These are phyloP conservation scores for Clostera curtula DNA, from an alignment of 2,888 invertebrate species.

Conservation along the genomic window DNA sequence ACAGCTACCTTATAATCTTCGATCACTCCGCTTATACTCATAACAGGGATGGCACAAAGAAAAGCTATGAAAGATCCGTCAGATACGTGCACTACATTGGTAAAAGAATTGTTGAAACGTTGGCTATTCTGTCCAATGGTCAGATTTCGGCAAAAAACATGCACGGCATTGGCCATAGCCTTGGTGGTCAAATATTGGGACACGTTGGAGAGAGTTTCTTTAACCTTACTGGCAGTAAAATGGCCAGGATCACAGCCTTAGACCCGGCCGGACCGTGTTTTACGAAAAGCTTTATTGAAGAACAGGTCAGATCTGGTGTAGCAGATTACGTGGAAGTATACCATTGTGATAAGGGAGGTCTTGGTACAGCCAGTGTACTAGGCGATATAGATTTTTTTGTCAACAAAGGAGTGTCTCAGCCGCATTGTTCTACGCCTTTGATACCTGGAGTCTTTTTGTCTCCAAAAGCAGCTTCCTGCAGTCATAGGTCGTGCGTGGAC, in stretches of 20 bases:
- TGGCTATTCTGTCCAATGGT: slow-evolving; percentile 33
- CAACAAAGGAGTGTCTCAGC: slow-evolving; percentile 74
- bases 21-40: slow-evolving; percentile 62
- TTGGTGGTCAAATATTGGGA: slow-evolving; percentile 57
- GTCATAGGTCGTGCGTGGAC: slow-evolving; percentile 51
- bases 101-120: slow-evolving; percentile 44
- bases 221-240: slow-evolving; percentile 37
- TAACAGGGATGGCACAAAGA: slow-evolving; percentile 41
- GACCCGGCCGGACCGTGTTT: slow-evolving; percentile 68
- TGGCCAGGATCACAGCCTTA: slow-evolving; percentile 51
- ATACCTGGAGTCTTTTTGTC: slow-evolving; percentile 53
- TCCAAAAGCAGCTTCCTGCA: slow-evolving; percentile 54
- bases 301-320: slow-evolving; percentile 68
- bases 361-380: slow-evolving; percentile 64
- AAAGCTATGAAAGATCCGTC: slow-evolving; percentile 58
- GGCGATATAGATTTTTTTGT: slow-evolving; percentile 76
- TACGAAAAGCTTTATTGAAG: slow-evolving; percentile 44
- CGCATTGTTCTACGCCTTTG: slow-evolving; percentile 60
- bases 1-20: slow-evolving; percentile 58
- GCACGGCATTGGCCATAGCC: slow-evolving; percentile 60
- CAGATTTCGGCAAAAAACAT: slow-evolving; percentile 47
- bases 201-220: slow-evolving; percentile 45
- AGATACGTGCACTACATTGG: slow-evolving; percentile 58
- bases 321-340: slow-evolving; percentile 76
- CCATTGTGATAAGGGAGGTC: slow-evolving; percentile 74